Evolutionary conservation across 2,888 invertebrate species (phyloP).

Genomic region (Limnephilus lunatus): DNA sequence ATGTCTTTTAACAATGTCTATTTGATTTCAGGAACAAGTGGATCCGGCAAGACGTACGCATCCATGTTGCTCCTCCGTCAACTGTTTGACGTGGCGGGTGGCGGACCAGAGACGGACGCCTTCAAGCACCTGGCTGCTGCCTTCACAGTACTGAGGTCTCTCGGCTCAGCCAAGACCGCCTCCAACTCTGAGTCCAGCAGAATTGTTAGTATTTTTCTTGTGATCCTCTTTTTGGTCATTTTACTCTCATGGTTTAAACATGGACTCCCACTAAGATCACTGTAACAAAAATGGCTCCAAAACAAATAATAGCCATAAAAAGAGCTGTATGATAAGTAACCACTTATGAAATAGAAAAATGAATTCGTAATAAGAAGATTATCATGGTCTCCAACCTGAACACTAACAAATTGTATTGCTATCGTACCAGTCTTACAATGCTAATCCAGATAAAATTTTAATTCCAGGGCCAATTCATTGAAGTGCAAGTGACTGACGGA

Average conservation of each 20-base stretch:
- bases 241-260: not conserved
- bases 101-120: conserved; percentile 96
- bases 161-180: conserved; percentile 93
- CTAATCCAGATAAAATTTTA: conserved; percentile 39
- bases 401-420: not conserved
- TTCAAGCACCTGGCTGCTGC: conserved; percentile 97
- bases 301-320: not conserved
- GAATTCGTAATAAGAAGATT: not conserved
- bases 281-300: not conserved
- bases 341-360: too few species aligned
- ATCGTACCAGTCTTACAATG: conserved; percentile 2
- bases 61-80: conserved; percentile 94
- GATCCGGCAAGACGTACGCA: conserved; percentile 95
- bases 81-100: conserved; percentile 95
- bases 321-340: not conserved
- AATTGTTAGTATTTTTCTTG: conserved; percentile 82
- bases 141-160: conserved; percentile 93
- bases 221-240: not conserved
- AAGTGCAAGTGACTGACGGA: conserved; percentile 96
- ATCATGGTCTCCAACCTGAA: not conserved
- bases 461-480: conserved; percentile 93
- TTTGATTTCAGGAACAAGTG: conserved; percentile 84
- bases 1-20: not conserved
- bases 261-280: not conserved
- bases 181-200: conserved; percentile 95